Evolutionary conservation across 2,888 invertebrate genomes (phyloP), one percentile per base, ranked within the genome.

Genomic region (Synanthedon vespiformis): DNA sequence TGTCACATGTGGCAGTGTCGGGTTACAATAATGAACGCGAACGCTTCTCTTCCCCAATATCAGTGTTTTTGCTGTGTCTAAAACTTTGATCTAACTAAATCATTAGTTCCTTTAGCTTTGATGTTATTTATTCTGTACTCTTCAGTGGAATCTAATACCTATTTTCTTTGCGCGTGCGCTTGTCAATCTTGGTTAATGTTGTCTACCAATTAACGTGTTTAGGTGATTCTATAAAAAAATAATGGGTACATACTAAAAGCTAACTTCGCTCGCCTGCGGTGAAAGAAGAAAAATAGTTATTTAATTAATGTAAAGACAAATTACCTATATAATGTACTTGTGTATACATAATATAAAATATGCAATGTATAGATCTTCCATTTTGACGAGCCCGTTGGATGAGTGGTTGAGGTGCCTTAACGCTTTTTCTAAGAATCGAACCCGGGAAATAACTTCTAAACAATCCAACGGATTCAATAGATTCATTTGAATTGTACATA

Each of bases 1-100:
- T 75, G 81, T 81, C 87, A 87, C 85, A 87, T 86, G 87, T 86
- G 84, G 69, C 66, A 83, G 87, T 86, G 77, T 87, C 76, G 67
- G 74, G 82, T 87, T 86, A 83, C 77, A 78, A 83, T 83, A 84
- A 84, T 81, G 16, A 16, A 16, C n/a, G 2, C 2, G 81, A 82
- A 76, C 80, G 76, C 68, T 73, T 80, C 80, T 82, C 34, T 34
- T 34, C 34, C 34, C 80, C 75, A 80, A 74, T 72, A 77, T 73
- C 34, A 10, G 34, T 78, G 80, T 80, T 79, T 80, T 78, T 78
- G 27, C 13, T 63, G 70, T 75, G 73, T 77, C 78, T 77, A 77
- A 63, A 70, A 65, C 49, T 65, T 57, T 57, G 58, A 67, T 66
- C 64, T 64, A 64, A 74, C 70, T 73, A 63, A 66, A 65, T 62